Evolutionary conservation across 2,113 vertebrate species (phyloP), one percentile per base, ranked within the genome.

Genomic region (Gasterosteus aculeatus): DNA sequence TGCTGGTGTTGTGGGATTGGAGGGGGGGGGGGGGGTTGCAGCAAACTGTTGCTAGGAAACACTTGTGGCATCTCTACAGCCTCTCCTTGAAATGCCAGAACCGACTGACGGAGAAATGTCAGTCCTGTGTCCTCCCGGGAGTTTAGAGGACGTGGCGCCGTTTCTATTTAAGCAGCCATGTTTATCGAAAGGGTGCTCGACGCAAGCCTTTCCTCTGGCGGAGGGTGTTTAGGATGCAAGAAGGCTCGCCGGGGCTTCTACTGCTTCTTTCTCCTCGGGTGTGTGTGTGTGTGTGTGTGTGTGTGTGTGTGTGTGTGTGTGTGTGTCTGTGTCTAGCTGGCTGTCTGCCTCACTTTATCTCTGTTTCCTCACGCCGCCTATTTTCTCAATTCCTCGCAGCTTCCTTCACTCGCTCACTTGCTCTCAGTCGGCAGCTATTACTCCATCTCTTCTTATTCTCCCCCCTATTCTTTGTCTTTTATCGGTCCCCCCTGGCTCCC

Each of bases 41-140:
- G 87, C 44, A 10, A 87, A 87, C 92, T 92, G 94, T 94, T 94
- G 94, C 94, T 94, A 94, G 93, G 93, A 94, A 91, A 94, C 94
- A 94, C 93, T 93, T 94, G 93, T 94, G 87, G 93, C 93, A 91
- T 94, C 86, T 81, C 69, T 11, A 67, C 85, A 71, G 85, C 56
- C 44, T 80, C 83, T 89, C 54, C 62, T 84, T 87, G 82, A 93
- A 92, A 91, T 90, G 89, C 78, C 85, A 88, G 77, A 88, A 78
- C 67, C 66, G 81, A 78, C 80, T 71, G 87, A 87, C 80, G 78
- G 78, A 73, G 81, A 76, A 92, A 93, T 90, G 87, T 84, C 86
- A 83, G 56, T 31, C 57, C 51, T 51, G 64, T 83, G 67, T 85
- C 82, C 79, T 86, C 84, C 42, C 31, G 77, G 84, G 87, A 84